Evolutionary conservation across 2,113 vertebrate genomes (phyloP).

Genomic region (Brachypodius melanocephalos): DNA sequence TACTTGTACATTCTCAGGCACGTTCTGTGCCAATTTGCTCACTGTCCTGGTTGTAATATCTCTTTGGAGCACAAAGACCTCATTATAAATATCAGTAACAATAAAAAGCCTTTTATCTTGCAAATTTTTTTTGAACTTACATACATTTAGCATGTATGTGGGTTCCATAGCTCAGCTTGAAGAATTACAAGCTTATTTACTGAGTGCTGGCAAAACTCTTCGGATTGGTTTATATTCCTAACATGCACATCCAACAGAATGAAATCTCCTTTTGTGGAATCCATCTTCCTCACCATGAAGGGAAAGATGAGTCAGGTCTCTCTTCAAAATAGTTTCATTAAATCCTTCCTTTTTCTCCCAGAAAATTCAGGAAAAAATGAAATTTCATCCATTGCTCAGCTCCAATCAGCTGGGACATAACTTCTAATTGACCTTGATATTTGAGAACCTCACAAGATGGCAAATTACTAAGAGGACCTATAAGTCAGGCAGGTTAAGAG

Average conservation of each 20-base stretch:
- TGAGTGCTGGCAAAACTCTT: background rate
- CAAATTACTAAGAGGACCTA: background rate
- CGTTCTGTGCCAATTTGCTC: background rate
- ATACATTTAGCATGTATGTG: background rate
- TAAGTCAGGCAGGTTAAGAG: background rate
- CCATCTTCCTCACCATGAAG: background rate
- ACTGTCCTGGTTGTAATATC: background rate
- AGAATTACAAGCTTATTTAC: background rate
- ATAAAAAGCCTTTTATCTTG: background rate
- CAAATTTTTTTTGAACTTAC: background rate
- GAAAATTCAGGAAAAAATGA: background rate
- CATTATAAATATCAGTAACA: constrained; percentile 9
- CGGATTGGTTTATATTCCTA: background rate
- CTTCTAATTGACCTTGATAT: background rate
- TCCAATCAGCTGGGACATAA: background rate
- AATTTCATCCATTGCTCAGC: background rate
- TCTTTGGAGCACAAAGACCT: background rate
- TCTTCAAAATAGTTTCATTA: background rate
- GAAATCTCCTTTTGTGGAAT: background rate
- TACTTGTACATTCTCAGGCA: background rate
- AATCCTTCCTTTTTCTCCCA: background rate
- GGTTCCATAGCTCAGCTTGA: background rate
- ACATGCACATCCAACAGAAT: background rate
- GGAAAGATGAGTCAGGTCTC: background rate
- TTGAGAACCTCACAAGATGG: background rate